These are phyloP conservation scores for Scatophagus argus DNA, from an alignment of 2,113 vertebrate genomes.

Conservation along the genomic window DNA sequence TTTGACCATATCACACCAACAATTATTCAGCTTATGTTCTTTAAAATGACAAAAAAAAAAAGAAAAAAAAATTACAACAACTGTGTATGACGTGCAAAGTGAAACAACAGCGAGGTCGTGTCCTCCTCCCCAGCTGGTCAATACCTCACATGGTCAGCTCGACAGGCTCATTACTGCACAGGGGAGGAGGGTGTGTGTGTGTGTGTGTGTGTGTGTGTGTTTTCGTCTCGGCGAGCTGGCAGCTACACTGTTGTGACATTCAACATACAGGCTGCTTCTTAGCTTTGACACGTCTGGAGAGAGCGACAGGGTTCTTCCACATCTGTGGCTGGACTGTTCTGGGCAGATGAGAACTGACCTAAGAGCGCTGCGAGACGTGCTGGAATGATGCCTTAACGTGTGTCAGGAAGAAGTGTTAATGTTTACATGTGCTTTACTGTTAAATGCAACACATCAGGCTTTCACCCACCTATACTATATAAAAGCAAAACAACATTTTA, in stretches of 20 bases:
- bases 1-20: background rate
- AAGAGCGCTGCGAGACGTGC: background rate
- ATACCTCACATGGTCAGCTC: background rate
- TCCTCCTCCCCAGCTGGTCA: background rate
- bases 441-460: conserved; percentile 42
- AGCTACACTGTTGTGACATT: conserved; percentile 4
- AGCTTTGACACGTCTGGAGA: background rate
- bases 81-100: background rate
- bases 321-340: conserved; percentile 1
- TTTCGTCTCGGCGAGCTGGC: background rate
- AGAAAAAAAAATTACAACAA: too few species aligned
- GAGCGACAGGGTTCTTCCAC: background rate
- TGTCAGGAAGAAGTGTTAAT: conserved; percentile 28
- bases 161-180: background rate
- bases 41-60: too few species aligned
- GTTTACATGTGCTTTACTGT: conserved; percentile 22
- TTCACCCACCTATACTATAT: conserved; percentile 14
- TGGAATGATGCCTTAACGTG: conserved; percentile 71
- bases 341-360: background rate
- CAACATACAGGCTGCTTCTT: conserved; percentile 4
- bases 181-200: too few species aligned
- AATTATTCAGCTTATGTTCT: conserved; percentile 19
- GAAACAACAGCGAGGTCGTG: background rate
- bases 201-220: too few species aligned
- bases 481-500: conserved; percentile 34